Base-by-base conservation (phyloP, 1,140 invertebrate species). In the Caenorhabditis briggsae region DNA sequence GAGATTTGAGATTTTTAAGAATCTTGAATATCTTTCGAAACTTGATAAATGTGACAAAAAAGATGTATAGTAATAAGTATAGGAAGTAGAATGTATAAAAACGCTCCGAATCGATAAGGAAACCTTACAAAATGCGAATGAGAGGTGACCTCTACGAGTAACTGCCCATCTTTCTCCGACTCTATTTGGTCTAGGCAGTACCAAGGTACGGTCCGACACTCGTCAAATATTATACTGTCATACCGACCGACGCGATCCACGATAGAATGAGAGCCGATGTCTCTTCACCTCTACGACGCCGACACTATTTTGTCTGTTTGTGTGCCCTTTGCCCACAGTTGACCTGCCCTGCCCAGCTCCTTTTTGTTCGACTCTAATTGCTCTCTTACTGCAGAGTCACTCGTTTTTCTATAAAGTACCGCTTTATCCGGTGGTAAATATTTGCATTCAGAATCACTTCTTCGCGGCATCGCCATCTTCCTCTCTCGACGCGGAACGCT, bases 181-280 rank as follows among this genome's bases (percentile, higher is more conserved):
- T 78, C 70, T 78, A 78, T 78, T 78, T 78, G 70, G 70, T 41
- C 46, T 46, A n/a, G 46, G 6, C 70, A 50, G 70, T 78, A 53
- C 70, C 33, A 46, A 53, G 70, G 70, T 78, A 78, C 70, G 70
- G 70, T 78, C 70, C 70, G 70, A 53, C 70, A 78, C 70, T 78
- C 33, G 70, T 50, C 70, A 78, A 78, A 78, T 78, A 78, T 78
- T 78, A 78, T 78, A 78, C 70, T 78, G 43, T 78, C 70, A 78
- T 50, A 20, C 43, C 33, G 43, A 50, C 33, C 70, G 70, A 23
- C 46, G 70, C 2, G 70, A 50, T 23, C 70, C 46, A 48, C 46
- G 46, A 20, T 61, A 61, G n/a, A 61, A 18, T 23, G 59, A 61
- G 59, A 61, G 59, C 23, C 59, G n/a, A 23, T 33, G 3, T 25